These are phyloP conservation scores for Pterocles gutturalis DNA, from an alignment of 2,113 vertebrate species.

Conservation along the genomic window DNA sequence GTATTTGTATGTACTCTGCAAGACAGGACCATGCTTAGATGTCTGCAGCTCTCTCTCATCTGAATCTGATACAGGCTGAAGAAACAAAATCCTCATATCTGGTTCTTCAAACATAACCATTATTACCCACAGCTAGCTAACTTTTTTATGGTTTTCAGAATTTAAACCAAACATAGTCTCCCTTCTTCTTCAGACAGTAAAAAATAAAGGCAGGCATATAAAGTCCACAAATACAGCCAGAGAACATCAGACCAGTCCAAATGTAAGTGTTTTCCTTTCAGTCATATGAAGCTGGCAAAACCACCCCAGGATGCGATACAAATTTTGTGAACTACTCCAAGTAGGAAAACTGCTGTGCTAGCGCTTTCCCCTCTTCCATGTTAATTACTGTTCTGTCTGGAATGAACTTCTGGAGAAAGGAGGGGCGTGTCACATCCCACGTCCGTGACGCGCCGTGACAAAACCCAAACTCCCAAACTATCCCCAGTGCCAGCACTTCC, in stretches of 20 bases:
- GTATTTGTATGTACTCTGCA: background rate
- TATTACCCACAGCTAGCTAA: background rate
- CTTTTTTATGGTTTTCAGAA: background rate
- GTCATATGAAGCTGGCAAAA: background rate
- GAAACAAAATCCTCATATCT: background rate
- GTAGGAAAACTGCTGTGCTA: background rate
- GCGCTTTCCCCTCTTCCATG: background rate
- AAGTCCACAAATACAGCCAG: background rate
- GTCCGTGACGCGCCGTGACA: background rate
- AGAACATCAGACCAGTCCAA: background rate
- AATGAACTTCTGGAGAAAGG: background rate
- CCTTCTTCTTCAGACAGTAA: background rate
- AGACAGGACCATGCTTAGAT: background rate
- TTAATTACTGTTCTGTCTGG: background rate
- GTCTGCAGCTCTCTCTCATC: background rate
- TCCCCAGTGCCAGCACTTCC: background rate
- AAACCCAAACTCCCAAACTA: background rate
- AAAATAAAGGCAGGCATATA: background rate
- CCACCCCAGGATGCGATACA: background rate
- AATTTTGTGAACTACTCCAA: background rate
- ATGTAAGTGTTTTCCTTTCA: background rate
- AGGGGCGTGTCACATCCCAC: background rate
- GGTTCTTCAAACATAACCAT: background rate
- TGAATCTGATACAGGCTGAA: background rate
- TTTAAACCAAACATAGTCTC: background rate